phyloP scores from a whole-genome alignment of 92 coral and sea anemone species.

The Phenganax marumi region DNA sequence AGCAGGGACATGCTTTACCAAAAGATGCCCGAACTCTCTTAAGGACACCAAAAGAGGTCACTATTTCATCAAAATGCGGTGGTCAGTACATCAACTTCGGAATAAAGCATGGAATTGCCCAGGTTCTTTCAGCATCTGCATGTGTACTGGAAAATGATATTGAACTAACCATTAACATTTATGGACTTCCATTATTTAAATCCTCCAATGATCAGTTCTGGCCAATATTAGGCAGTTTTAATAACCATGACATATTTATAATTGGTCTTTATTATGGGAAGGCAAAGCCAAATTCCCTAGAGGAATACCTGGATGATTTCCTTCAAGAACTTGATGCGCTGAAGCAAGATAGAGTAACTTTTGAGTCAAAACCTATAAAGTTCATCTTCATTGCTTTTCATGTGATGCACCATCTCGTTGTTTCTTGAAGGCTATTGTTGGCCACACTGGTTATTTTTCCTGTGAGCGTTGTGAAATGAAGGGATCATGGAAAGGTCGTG shows the following conservation, averaged over 20 bases:
- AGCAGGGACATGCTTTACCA: conserved; percentile 12
- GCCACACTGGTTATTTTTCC: conserved; percentile 3
- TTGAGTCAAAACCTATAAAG: not conserved
- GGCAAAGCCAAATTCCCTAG: not conserved
- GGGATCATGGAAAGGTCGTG: not conserved
- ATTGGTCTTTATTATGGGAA: conserved; percentile 7
- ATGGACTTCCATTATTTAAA: conserved; percentile 10
- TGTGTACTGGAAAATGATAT: not conserved
- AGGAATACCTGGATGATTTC: not conserved
- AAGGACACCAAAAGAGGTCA: not conserved
- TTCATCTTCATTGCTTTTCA: not conserved
- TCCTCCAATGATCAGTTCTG: conserved; percentile 3
- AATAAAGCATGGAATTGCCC: not conserved
- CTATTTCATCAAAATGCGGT: not conserved
- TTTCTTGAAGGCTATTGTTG: not conserved
- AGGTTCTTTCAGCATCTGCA: not conserved
- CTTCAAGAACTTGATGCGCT: conserved; percentile 1
- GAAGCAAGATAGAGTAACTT: not conserved
- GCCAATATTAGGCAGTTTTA: conserved; percentile 11
- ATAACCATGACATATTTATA: not conserved
- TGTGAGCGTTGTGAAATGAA: conserved; percentile 13
- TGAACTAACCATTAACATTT: not conserved
- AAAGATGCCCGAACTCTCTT: conserved; percentile 23
- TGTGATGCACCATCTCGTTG: conserved; percentile 15
- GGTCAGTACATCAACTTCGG: not conserved